Percentiles rank a stretch among this genome's conserved stretches.
These are phyloP conservation scores for Balaeniceps rex DNA, from an alignment of 2,113 vertebrate species.

Conservation along the genomic window DNA sequence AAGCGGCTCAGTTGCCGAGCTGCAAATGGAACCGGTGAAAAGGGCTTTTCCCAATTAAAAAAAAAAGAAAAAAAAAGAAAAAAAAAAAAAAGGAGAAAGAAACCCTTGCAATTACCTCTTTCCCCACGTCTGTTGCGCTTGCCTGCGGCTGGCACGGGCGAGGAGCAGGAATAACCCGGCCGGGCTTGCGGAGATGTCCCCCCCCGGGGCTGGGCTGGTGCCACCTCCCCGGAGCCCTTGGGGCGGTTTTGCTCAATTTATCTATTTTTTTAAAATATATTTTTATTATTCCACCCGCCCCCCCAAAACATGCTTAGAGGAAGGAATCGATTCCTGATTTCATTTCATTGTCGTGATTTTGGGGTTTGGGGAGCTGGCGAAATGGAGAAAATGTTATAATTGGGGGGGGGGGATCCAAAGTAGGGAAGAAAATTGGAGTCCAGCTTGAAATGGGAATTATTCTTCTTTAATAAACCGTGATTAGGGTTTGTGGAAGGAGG, in stretches of 20 bases:
- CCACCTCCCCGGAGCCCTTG: neutral
- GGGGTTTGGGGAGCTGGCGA: neutral
- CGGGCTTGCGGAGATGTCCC: neutral
- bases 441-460: rapidly evolving
- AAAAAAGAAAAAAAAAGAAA: neutral
- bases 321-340: neutral
- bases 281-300: neutral
- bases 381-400: neutral
- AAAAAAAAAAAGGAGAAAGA: neutral
- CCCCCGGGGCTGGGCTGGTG: neutral
- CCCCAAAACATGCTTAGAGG: rapidly evolving
- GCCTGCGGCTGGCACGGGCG: neutral
- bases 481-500: neutral
- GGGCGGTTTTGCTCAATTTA: neutral
- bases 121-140: neutral
- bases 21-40: neutral
- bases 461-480: neutral
- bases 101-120: neutral
- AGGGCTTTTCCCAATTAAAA: neutral
- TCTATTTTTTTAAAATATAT: neutral
- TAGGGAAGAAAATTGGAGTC: neutral
- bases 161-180: neutral
- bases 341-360: neutral
- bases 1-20: neutral
- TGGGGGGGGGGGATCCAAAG: neutral